phyloP scores from a whole-genome alignment of 35 echinoderm and acorn worm species.

The Apostichopus californicus region DNA sequence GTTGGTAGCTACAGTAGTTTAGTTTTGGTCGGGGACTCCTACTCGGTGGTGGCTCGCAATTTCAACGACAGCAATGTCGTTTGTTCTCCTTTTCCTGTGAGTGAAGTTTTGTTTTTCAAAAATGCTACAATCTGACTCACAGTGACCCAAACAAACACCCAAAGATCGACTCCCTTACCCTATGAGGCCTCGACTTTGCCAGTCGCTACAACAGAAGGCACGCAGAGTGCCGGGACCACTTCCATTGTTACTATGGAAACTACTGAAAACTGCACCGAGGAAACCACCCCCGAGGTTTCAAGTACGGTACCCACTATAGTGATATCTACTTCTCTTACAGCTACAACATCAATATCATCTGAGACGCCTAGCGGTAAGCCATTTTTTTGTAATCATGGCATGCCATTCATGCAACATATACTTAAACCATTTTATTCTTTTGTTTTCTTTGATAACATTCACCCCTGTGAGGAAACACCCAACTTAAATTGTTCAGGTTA shows the following conservation, averaged over 20 bases:
- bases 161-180: neutral
- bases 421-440: too few relatives aligned
- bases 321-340: constrained; percentile 39
- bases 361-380: constrained; percentile 8
- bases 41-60: too few relatives aligned
- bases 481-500: too few relatives aligned
- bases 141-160: neutral
- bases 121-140: neutral
- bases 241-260: neutral
- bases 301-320: constrained; percentile 27
- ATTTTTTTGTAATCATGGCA: neutral
- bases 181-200: neutral
- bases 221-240: constrained; percentile 1
- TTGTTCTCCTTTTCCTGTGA: too few relatives aligned
- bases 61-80: too few relatives aligned
- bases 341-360: neutral
- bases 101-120: too few relatives aligned
- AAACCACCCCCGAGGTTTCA: constrained; percentile 28
- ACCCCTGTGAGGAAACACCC: neutral
- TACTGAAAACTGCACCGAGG: constrained; percentile 23
- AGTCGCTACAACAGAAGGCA: neutral
- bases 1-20: too few relatives aligned
- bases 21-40: too few relatives aligned
- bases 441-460: neutral
- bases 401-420: neutral